Conservation (phyloP, 2,797 vertebrate species). For the Ciconia nigra region DNA sequence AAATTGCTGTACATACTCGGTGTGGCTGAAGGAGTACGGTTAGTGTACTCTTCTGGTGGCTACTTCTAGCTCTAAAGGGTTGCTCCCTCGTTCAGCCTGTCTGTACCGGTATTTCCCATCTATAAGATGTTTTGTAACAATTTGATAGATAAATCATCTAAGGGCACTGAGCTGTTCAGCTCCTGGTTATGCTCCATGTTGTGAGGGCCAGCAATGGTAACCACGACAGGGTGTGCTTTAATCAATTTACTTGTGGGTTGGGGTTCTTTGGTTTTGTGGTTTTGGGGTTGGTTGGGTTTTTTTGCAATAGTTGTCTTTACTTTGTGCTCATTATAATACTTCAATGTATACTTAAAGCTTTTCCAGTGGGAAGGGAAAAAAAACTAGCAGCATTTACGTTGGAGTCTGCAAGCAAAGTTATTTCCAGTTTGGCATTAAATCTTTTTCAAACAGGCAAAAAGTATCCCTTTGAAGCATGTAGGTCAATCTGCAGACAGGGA, state of each 20-base stretch:
- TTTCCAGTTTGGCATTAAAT: neutral
- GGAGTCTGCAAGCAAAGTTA: neutral
- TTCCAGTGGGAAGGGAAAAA: neutral
- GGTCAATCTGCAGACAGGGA: neutral
- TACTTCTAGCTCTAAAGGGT: neutral
- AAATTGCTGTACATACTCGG: accelerated
- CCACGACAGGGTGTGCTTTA: neutral
- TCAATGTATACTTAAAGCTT: neutral
- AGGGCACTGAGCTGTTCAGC: neutral
- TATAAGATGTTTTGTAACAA: neutral
- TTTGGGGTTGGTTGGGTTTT: neutral
- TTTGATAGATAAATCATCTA: neutral
- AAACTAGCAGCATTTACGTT: neutral
- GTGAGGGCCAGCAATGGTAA: neutral
- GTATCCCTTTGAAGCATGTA: neutral
- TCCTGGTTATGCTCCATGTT: neutral
- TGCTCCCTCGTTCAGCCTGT: neutral
- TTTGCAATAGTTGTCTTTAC: neutral
- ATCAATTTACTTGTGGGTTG: neutral
- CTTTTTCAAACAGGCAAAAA: neutral
- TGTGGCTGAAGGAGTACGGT: neutral
- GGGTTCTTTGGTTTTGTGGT: neutral
- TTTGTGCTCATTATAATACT: neutral
- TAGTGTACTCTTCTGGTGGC: neutral
- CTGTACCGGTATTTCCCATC: accelerated